Base-by-base conservation (phyloP, 2,113 vertebrate genomes). In the Neodontobutis hainanensis region DNA sequence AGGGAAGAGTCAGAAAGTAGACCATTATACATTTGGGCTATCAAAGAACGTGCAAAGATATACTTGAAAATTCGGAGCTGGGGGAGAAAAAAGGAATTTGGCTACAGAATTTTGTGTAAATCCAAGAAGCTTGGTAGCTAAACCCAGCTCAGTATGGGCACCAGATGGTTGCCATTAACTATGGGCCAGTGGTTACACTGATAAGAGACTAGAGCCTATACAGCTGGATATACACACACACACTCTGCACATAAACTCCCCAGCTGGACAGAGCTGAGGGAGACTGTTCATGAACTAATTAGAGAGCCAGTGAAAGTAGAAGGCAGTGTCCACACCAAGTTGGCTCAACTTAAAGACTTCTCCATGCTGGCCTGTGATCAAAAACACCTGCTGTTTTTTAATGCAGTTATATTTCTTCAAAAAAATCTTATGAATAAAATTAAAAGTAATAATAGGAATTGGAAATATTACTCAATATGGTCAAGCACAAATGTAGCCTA, bases 101-200 rank as follows among this genome's bases (percentile, higher is more conserved):
- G 56, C 42, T 12, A 36, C 12, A n/a, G 42, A 51, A 56, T 51
- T 80, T 47, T 43, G 71, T 82, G 16, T 56, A 64, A 61, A 77
- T 50, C 65, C 75, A 53, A 69, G 50, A 77, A 48, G 38, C 44
- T 48, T 68, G 58, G 68, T 51, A 59, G 55, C 55, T 73, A 63
- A 62, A 79, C 68, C 68, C 72, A 74, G 48, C 75, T 76, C 58
- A 63, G 68, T 65, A 82, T 69, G 72, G 77, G 49, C 74, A 79
- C 76, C 89, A 91, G 84, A 88, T 91, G 89, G 82, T 70, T 14
- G 63, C 72, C 60, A 68, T 84, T 89, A 84, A 86, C 71, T 62
- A 61, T 2, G 67, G 77, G 70, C 78, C 75, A 81, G 84, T 85
- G 83, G 89, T 89, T 90, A 85, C 65, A 51, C 72, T 82, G 88